phyloP scores from a whole-genome alignment of 2,888 invertebrate species.

The Glyphotaelius pellucidus region DNA sequence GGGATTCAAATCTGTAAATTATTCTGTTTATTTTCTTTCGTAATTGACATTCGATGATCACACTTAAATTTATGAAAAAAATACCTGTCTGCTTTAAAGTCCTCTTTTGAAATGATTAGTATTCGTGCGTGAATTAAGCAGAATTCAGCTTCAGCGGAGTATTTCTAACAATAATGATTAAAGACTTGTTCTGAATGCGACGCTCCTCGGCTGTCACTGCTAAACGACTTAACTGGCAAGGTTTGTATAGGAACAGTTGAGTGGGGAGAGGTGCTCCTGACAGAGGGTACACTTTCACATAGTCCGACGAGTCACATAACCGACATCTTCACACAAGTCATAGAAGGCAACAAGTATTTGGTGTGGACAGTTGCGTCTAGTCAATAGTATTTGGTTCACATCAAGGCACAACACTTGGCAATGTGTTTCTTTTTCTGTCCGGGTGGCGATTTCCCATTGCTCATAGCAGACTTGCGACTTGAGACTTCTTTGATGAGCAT shows the following conservation, averaged over 20 bases:
- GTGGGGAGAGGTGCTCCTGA: conserved; percentile 4
- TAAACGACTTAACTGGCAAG: conserved; percentile 8
- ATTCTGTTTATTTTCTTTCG: neutral
- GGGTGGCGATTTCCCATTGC: conserved; percentile 59
- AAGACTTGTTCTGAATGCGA: neutral
- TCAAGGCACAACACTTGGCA: conserved; percentile 65
- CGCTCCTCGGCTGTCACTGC: neutral
- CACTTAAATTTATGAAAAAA: conserved; percentile 6
- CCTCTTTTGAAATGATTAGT: neutral
- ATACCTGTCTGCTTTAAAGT: neutral
- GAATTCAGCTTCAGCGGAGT: neutral
- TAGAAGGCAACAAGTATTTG: conserved; percentile 22
- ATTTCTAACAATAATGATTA: neutral
- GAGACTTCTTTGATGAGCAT: conserved; percentile 65
- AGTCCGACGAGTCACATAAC: conserved; percentile 16
- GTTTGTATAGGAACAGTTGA: conserved; percentile 2
- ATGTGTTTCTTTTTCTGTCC: conserved; percentile 61
- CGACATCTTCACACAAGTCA: conserved; percentile 5
- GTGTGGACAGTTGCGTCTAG: conserved; percentile 1
- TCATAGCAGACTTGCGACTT: conserved; percentile 57
- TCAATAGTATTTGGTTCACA: conserved; percentile 51
- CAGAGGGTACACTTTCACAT: conserved; percentile 23
- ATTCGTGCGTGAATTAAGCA: neutral
- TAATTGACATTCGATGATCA: conserved; percentile 18
- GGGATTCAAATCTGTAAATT: neutral